Evolutionary conservation across 2,113 vertebrate genomes (phyloP), one percentile per base, ranked within the genome.

Genomic region (Aleadryas rufinucha): DNA sequence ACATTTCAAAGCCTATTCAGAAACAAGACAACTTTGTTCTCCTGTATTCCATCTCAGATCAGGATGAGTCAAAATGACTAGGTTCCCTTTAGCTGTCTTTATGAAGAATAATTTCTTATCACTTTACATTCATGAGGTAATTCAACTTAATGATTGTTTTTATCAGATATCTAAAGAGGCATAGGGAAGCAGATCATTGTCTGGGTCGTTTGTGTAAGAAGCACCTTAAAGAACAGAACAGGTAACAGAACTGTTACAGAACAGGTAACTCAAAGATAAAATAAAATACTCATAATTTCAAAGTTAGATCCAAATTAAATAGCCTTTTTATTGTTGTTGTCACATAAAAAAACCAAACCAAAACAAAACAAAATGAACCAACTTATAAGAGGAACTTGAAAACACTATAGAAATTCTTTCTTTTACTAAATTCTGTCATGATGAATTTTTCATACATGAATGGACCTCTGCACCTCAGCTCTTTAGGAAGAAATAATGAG

Each of bases 71-170:
- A 89, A 90, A 93, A 56, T 52, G 6, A 61, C 28, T 60, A 45
- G n/a, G 9, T 83, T 96, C 89, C 65, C 22, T 96, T 88, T 85
- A 63, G 33, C 68, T 95, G 31, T 70, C 42, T 95, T 93, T 91
- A 45, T 53, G 61, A 91, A 90, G 59, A 27, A 87, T 80, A 56
- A 61, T 87, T 96, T 79, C 53, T 92, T 95, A 72, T 88, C 70
- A 75, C 74, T 97, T 97, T 85, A 87, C 84, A 96, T 97, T 96
- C 65, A 97, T 89, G 53, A 94, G n/a, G 35, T 65, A 92, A 90
- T 94, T 59, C 68, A 84, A 80, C 75, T 93, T 94, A 90, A 86
- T 54, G 60, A 10, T 42, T 52, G 41, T 72, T 90, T 95, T 87
- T 78, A 92, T 89, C 47, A 77, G 70, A 87, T 61, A 23, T 91